A percentile compares a stretch with the other conserved stretches of the same genome.
These are phyloP conservation scores for Onychomys torridus DNA, from an alignment of 2,797 vertebrate genomes.

Conservation along the genomic window DNA sequence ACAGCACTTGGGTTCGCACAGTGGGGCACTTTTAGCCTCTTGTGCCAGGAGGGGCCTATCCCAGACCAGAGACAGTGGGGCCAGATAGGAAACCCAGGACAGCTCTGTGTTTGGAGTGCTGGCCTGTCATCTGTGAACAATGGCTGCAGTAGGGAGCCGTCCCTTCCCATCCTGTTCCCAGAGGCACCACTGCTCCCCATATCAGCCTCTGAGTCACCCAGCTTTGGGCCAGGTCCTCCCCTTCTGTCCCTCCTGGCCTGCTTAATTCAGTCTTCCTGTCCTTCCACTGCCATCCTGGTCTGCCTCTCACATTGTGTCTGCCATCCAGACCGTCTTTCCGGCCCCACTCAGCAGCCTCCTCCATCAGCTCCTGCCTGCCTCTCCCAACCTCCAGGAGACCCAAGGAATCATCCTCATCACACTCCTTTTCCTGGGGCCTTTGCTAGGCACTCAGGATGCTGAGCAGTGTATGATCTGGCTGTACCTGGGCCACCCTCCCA, in stretches of 20 bases:
- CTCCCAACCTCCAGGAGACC: neutral
- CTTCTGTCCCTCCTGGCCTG: neutral
- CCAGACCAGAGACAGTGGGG: neutral
- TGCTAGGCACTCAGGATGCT: neutral
- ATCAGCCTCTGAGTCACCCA: neutral
- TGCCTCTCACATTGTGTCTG: neutral
- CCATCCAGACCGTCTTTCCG: neutral
- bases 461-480: neutral
- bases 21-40: neutral
- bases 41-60: neutral
- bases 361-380: neutral
- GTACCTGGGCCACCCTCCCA: neutral
- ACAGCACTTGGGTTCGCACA: neutral
- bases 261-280: neutral
- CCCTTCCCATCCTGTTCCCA: neutral
- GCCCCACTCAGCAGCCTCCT: neutral
- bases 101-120: neutral
- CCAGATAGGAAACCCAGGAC: neutral
- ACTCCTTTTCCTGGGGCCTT: neutral
- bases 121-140: neutral
- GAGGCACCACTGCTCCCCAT: neutral
- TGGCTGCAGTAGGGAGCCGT: neutral
- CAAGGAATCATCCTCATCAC: fast-evolving
- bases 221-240: neutral
- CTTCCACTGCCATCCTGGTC: neutral